Conservation (phyloP, 2,113 vertebrate genomes). For the Rhabdomys dilectus region DNA sequence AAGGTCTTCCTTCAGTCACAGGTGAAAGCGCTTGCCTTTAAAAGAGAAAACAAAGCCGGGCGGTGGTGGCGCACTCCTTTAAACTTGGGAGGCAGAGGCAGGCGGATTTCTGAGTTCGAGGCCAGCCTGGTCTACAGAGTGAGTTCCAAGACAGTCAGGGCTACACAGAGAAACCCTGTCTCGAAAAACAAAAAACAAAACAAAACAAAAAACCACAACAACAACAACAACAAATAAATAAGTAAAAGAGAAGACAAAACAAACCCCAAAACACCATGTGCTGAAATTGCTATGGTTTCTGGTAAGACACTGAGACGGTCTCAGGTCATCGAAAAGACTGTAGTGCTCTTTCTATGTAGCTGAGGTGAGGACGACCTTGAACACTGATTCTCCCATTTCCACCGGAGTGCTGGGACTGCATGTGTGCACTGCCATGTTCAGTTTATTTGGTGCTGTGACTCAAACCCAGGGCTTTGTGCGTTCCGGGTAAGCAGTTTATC, state of each 20-base stretch:
- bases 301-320: not conserved
- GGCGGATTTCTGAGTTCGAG: too few relatives aligned
- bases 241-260: not conserved
- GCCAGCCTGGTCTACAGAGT: too few relatives aligned
- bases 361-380: too few relatives aligned
- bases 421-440: not conserved
- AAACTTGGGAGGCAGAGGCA: too few relatives aligned
- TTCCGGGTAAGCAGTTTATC: not conserved
- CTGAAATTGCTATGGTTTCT: not conserved
- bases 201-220: too few relatives aligned
- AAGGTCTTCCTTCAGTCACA: not conserved
- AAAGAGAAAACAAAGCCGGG: not conserved
- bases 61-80: too few relatives aligned
- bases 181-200: too few relatives aligned
- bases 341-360: too few relatives aligned
- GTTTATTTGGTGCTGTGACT: not conserved
- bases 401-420: not conserved
- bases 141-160: too few relatives aligned
- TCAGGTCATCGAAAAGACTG: not conserved
- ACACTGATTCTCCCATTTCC: not conserved
- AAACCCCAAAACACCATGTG: not conserved
- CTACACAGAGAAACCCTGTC: too few relatives aligned
- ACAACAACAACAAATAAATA: too few relatives aligned
- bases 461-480: not conserved
- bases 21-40: not conserved